These are phyloP conservation scores for Labeo rohita DNA, from an alignment of 2,113 vertebrate genomes.

Conservation along the genomic window DNA sequence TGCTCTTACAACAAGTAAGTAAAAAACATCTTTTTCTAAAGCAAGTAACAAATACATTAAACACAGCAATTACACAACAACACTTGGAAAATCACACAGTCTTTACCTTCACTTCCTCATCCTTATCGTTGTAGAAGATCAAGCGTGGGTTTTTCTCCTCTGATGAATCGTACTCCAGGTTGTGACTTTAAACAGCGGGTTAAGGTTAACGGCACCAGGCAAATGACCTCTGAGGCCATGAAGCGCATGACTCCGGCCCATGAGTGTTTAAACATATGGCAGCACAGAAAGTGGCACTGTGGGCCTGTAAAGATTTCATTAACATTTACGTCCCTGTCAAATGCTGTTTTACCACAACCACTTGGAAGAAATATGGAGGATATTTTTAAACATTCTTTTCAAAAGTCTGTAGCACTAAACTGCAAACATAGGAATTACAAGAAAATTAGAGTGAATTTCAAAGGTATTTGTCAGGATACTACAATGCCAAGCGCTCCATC, in stretches of 20 bases:
- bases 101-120: constrained; percentile 78
- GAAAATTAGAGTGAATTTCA: neutral
- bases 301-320: constrained; percentile 28
- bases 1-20: no score
- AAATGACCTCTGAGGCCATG: neutral
- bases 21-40: neutral
- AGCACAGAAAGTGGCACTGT: neutral
- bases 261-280: constrained; percentile 34
- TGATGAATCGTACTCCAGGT: constrained; percentile 77
- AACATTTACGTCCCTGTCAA: neutral
- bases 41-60: neutral
- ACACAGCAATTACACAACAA: neutral
- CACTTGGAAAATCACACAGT: neutral
- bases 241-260: neutral
- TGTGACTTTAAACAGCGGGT: constrained; percentile 71
- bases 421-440: neutral
- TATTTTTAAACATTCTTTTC: neutral
- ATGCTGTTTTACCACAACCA: neutral
- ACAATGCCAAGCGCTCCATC: constrained; percentile 77
- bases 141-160: constrained; percentile 77
- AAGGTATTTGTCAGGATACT: constrained; percentile 74
- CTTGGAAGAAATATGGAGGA: neutral
- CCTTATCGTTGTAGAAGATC: constrained; percentile 76
- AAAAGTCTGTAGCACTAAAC: neutral
- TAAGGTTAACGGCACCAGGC: constrained; percentile 63